A percentile compares a stretch with the other conserved stretches of the same genome.
phyloP scores from a whole-genome alignment of 2,888 invertebrate species.

The Anodontia alba region DNA sequence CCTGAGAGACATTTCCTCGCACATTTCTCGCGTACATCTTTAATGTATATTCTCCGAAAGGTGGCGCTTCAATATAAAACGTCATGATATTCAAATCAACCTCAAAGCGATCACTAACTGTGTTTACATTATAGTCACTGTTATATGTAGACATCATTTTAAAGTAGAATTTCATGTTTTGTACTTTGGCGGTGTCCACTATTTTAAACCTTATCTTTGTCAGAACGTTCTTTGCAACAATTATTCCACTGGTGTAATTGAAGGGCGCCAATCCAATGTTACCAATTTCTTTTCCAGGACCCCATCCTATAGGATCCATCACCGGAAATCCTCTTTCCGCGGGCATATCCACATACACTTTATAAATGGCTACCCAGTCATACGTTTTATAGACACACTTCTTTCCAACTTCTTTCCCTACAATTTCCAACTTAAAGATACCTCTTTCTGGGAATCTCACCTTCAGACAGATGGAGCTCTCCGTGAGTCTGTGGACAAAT shows the following conservation, averaged over 20 bases:
- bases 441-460: conserved; percentile 74
- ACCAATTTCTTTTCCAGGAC: conserved; percentile 67
- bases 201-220: conserved; percentile 63
- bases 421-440: conserved; percentile 77
- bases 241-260: conserved; percentile 59
- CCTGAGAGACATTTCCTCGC: conserved; percentile 42
- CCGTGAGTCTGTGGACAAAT: conserved; percentile 69
- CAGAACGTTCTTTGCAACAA: conserved; percentile 57
- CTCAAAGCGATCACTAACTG: conserved; percentile 58
- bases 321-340: conserved; percentile 74
- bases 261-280: conserved; percentile 63
- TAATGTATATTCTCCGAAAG: conserved; percentile 60
- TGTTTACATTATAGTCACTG: conserved; percentile 58
- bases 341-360: conserved; percentile 65
- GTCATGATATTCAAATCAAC: conserved; percentile 61
- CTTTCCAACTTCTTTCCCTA: conserved; percentile 71
- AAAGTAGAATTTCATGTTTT: conserved; percentile 62
- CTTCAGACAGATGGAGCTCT: conserved; percentile 65
- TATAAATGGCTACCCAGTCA: conserved; percentile 74
- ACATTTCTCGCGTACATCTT: conserved; percentile 62
- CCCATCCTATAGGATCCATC: conserved; percentile 80
- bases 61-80: conserved; percentile 57
- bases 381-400: conserved; percentile 66
- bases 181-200: conserved; percentile 47
- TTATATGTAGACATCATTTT: conserved; percentile 60